Base-by-base conservation (phyloP, 1,140 invertebrate genomes). In the Diorhabda carinulata region DNA sequence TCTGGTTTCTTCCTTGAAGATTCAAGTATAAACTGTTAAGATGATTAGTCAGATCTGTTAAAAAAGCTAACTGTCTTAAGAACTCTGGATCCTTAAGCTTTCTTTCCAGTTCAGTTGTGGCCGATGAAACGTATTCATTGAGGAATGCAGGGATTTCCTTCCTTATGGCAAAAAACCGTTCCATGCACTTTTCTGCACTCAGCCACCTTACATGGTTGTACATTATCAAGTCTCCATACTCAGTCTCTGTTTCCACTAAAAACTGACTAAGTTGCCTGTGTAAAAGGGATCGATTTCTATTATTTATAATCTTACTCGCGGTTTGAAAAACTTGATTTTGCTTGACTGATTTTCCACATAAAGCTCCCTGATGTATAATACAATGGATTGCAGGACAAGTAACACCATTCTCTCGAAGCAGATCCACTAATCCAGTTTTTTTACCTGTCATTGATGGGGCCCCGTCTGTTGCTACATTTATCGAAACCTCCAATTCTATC, bases 311-410 rank as follows among this genome's bases (percentile, higher is more conserved):
- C 25, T 25, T 25, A 25, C 73, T 65, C 59, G 71, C 67, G 42
- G 57, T 67, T 67, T 75, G 41, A 58, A 74, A 47, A 68, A 57
- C 57, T 69, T 69, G 72, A 73, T 65, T 43, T 69, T 70, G 64
- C 69, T 65, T 67, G 57, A 74, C 41, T 67, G 52, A 70, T 72
- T 72, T 72, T 72, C 66, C 61, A 73, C 68, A 73, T 67, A 68
- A 63, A 67, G 67, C 72, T 72, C 56, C 72, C 61, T 73, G 70
- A 62, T 73, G 72, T 68, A 74, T 67, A 58, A 70, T 74, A 57
- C 71, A 74, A 67, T 73, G 69, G 44, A 74, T 64, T 66, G 57
- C 59, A 41, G 69, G 71, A 64, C 25, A 25, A 25, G 25, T 25
- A 25, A 25, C 25, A 25, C 25, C 25, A 25, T 73, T 74, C 64